Conservation (phyloP, 1,140 invertebrate genomes). For the Drosophila carrolli region DNA sequence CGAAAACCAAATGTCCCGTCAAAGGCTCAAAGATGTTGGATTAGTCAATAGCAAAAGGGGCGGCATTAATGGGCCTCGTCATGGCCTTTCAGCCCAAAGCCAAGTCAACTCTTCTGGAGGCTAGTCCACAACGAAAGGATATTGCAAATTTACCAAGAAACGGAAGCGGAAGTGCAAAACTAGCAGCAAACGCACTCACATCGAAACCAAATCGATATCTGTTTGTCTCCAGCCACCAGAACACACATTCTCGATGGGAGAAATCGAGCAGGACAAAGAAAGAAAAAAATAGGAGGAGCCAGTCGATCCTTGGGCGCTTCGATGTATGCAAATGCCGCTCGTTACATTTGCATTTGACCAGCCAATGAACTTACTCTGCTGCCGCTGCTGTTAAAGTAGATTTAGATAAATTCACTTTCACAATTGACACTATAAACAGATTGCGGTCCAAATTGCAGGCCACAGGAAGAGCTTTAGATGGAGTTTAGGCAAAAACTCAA, state of each 20-base stretch:
- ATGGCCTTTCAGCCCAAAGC: neutral
- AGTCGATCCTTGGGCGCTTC: constrained; percentile 13
- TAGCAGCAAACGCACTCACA: constrained; percentile 41
- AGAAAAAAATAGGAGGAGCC: neutral
- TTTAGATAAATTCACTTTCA: constrained; percentile 75
- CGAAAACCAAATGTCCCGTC: constrained; percentile 26
- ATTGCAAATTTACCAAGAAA: constrained; percentile 71
- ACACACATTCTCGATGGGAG: constrained; percentile 10
- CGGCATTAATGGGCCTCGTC: constrained; percentile 5
- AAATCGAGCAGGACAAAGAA: constrained; percentile 9
- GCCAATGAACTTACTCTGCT: constrained; percentile 36
- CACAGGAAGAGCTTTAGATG: constrained; percentile 38
- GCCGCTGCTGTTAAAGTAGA: constrained; percentile 52
- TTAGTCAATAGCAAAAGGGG: constrained; percentile 22
- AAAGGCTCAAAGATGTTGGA: constrained; percentile 27
- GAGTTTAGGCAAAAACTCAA: constrained; percentile 21
- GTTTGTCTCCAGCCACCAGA: constrained; percentile 33
- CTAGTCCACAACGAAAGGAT: constrained; percentile 43
- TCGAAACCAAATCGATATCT: constrained; percentile 65
- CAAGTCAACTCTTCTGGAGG: constrained; percentile 18
- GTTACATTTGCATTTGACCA: constrained; percentile 72
- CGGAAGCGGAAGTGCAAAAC: constrained; percentile 69
- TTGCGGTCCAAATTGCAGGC: constrained; percentile 66
- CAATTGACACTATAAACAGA: constrained; percentile 81
- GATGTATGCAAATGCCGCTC: constrained; percentile 65